Evolutionary conservation across 2,113 vertebrate genomes (phyloP).

Genomic region (Chroicocephalus ridibundus): DNA sequence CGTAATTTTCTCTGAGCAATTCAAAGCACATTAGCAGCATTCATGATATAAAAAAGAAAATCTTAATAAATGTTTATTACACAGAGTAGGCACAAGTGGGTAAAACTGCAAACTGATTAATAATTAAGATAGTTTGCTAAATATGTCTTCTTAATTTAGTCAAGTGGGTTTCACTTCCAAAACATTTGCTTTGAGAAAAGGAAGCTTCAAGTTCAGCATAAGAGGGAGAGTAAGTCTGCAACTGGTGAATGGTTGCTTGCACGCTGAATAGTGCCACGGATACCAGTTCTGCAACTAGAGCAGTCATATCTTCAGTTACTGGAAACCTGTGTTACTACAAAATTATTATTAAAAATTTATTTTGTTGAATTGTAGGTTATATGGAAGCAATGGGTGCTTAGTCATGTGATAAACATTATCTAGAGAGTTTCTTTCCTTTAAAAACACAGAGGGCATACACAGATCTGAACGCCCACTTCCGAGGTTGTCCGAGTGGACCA

Average conservation of each 20-base stretch:
- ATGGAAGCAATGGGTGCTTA: not conserved
- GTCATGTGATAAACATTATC: not conserved
- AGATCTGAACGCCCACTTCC: not conserved
- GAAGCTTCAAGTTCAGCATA: not conserved
- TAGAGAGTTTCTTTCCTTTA: not conserved
- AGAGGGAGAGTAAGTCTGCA: not conserved
- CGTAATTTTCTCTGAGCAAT: not conserved
- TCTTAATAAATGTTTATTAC: slow-evolving; percentile 44
- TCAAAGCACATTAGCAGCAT: slow-evolving; percentile 13
- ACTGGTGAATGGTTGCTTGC: not conserved
- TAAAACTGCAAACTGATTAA: slow-evolving; percentile 31
- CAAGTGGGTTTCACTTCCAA: slow-evolving; percentile 36
- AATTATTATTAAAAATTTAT: not conserved
- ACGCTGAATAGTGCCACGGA: not conserved
- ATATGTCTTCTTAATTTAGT: slow-evolving; percentile 28
- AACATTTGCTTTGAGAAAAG: slow-evolving; percentile 23
- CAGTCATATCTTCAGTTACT: not conserved
- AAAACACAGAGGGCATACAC: not conserved
- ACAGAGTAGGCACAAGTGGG: slow-evolving; percentile 35
- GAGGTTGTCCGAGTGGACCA: accelerated
- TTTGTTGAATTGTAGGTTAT: not conserved
- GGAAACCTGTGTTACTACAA: not conserved
- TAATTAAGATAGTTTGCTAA: slow-evolving; percentile 25
- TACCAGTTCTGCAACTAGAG: not conserved
- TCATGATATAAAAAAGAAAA: slow-evolving; percentile 37